Evolutionary conservation across 2,113 vertebrate genomes (phyloP).

Genomic region (Apaloderma vittatum): DNA sequence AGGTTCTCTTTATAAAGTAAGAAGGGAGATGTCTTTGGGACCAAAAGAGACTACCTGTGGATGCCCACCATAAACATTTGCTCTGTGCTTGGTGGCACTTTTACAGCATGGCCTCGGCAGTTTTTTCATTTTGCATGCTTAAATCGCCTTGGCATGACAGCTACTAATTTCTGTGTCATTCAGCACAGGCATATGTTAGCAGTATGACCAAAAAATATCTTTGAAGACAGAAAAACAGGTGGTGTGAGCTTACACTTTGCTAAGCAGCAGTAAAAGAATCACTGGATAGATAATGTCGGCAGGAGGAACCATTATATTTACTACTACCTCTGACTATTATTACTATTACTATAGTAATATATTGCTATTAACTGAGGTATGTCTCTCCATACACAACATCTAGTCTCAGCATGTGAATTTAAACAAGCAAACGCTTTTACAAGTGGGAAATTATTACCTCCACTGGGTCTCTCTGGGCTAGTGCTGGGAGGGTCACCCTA

Average conservation of each 20-base stretch:
- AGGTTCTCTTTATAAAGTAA: neutral
- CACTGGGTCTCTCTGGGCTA: neutral
- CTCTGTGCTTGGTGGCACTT: neutral
- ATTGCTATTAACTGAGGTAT: neutral
- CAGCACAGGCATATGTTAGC: neutral
- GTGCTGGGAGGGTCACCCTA: neutral
- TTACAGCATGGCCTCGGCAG: neutral
- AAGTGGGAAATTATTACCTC: neutral
- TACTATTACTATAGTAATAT: too few species aligned
- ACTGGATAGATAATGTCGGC: neutral
- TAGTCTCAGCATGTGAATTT: neutral
- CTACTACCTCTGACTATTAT: too few species aligned
- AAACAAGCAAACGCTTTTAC: neutral
- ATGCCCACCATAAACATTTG: neutral
- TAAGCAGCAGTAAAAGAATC: neutral
- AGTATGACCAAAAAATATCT: neutral
- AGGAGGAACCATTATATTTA: neutral
- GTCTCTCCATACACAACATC: neutral
- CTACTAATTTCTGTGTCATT: neutral
- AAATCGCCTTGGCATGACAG: neutral
- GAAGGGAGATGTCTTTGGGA: neutral
- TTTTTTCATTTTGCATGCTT: neutral
- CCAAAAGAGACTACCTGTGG: accelerated
- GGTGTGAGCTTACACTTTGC: neutral
- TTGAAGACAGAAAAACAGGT: neutral